Evolutionary conservation across 2,113 vertebrate species (phyloP), one percentile per base, ranked within the genome.

Genomic region (Murina feae): DNA sequence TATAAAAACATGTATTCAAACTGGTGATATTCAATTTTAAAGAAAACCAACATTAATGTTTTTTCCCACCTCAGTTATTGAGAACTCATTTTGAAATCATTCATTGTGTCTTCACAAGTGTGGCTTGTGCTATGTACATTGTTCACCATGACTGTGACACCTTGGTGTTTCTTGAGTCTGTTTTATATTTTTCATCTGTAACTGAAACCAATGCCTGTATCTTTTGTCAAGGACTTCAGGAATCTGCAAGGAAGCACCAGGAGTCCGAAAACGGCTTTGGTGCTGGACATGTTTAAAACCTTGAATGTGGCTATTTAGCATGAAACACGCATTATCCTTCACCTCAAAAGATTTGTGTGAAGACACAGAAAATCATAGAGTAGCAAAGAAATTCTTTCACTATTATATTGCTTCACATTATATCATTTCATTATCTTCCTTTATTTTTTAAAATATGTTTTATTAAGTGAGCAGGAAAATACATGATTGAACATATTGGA

Each of bases 381-480:
- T n/a, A 78, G 71, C 35, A 83, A 91, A 94, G 30, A 80, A 76
- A 11, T 69, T 55, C 2, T 94, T 89, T 92, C 90, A 66, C 69
- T 90, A 55, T 90, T 87, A 86, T 1, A 72, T 66, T 91, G 66
- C 72, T 95, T 94, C 32, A 75, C 80, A 60, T 94, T 75, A 96
- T 17, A 89, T 86, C 58, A 83, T 75, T 91, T 95, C 53, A 95
- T 92, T 85, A 63, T 88, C 86, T 94, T 94, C 68, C 35, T 85
- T 93, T 92, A 71, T 95, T 96, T 96, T 96, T 93, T 21, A 76
- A 93, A 94, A 95, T 91, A 69, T 74, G 89, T 93, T 97, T 97
- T 97, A 97, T 96, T 95, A 95, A 94, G 49, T 86, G 89, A 94
- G 75, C 79, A 95, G 84, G 91, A 93, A 97, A 96, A 95, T 93